Evolutionary conservation across 1,140 invertebrate species (phyloP).

Genomic region (Pseudomyrmex sp.): DNA sequence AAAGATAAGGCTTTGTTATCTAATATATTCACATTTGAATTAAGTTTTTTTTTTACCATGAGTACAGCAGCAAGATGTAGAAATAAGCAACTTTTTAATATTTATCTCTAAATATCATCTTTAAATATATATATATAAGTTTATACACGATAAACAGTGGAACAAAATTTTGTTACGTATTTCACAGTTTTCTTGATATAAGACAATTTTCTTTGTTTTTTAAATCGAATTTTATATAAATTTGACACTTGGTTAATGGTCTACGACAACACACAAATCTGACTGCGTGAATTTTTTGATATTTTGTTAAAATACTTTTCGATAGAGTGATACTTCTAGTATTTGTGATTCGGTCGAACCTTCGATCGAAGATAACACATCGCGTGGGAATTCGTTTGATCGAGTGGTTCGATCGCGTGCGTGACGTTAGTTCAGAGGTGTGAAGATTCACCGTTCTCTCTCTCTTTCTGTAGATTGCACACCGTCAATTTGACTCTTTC

Average conservation of each 20-base stretch:
- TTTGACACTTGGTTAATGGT: too few relatives aligned
- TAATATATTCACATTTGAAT: too few relatives aligned
- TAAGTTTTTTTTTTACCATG: too few relatives aligned
- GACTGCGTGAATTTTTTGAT: too few relatives aligned
- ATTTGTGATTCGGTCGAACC: not conserved
- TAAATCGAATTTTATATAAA: too few relatives aligned
- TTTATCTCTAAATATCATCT: not conserved
- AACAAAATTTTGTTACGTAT: too few relatives aligned
- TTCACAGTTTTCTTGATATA: too few relatives aligned
- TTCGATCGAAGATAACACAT: constrained; percentile 31
- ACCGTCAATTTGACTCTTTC: constrained; percentile 12
- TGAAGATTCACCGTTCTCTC: constrained; percentile 31
- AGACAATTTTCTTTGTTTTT: too few relatives aligned
- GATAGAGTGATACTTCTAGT: not conserved
- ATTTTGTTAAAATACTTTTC: not conserved
- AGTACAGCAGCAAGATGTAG: not conserved
- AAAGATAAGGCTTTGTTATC: too few relatives aligned
- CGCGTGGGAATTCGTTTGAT: constrained; percentile 36
- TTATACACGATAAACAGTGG: too few relatives aligned
- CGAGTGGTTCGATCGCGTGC: constrained; percentile 23
- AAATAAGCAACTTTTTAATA: not conserved
- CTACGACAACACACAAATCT: too few relatives aligned
- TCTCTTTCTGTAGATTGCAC: not conserved
- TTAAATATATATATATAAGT: not conserved
- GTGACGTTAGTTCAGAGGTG: constrained; percentile 26